phyloP scores from a whole-genome alignment of 2,797 vertebrate species.

The Neosilurus hyrtlii region DNA sequence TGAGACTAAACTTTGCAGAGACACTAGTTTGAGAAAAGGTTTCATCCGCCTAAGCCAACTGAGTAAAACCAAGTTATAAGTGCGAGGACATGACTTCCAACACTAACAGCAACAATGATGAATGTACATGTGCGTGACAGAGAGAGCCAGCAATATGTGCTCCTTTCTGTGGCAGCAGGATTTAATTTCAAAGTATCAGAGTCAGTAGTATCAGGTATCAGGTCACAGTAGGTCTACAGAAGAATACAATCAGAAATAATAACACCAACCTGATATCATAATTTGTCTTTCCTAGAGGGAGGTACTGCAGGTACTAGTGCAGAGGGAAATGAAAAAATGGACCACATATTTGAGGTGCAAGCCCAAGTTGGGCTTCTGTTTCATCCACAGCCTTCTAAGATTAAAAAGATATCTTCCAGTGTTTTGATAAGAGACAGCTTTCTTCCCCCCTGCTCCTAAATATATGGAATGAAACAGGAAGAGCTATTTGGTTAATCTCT shows the following conservation, averaged over 20 bases:
- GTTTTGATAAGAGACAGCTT: constrained; percentile 66
- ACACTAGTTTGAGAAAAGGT: not conserved
- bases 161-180: constrained; percentile 15
- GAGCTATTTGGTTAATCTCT: constrained; percentile 66
- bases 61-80: not conserved
- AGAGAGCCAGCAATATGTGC: constrained; percentile 19
- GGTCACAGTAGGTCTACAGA: constrained; percentile 66
- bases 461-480: constrained; percentile 63
- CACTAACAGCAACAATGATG: constrained; percentile 18
- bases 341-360: constrained; percentile 53
- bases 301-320: constrained; percentile 66
- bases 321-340: constrained; percentile 65
- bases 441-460: constrained; percentile 62
- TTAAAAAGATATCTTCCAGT: constrained; percentile 63
- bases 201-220: constrained; percentile 50
- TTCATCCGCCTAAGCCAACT: not conserved
- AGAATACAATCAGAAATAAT: constrained; percentile 75
- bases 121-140: constrained; percentile 23
- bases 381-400: constrained; percentile 63
- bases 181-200: constrained; percentile 13
- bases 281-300: constrained; percentile 66
- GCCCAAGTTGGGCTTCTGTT: constrained; percentile 63
- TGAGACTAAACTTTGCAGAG: not conserved
- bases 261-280: constrained; percentile 76
- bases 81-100: not conserved